A percentile compares a stretch with the other conserved stretches of the same genome.
Conservation (phyloP, 2,888 invertebrate species). For the Dugesia japonica region DNA sequence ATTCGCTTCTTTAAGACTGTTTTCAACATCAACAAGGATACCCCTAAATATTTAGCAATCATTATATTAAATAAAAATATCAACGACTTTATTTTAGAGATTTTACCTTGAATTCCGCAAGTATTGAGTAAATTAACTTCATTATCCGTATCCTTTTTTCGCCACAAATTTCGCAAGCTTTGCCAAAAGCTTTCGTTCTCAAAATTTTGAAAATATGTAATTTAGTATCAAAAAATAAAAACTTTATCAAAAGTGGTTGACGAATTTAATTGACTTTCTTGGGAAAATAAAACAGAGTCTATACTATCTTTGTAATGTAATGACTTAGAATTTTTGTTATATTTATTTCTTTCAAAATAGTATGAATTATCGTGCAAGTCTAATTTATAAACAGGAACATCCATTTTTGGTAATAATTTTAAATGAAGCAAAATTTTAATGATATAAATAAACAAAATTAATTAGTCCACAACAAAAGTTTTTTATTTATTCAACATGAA, state of each 20-base stretch:
- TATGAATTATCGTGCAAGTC: neutral
- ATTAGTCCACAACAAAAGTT: neutral
- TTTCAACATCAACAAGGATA: neutral
- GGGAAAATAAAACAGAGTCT: neutral
- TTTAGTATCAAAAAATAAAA: neutral
- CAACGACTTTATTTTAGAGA: neutral
- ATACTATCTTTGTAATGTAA: neutral
- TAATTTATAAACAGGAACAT: slow-evolving; percentile 3
- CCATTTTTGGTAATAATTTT: neutral
- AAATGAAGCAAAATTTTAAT: neutral
- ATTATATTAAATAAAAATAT: neutral
- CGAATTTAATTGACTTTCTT: neutral
- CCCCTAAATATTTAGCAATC: neutral
- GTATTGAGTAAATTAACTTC: neutral
- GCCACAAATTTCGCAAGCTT: neutral
- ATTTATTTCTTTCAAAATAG: neutral
- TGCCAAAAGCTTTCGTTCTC: neutral
- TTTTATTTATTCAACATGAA: neutral
- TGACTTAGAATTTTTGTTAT: no score
- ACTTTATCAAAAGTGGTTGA: neutral
- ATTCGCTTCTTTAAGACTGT: neutral
- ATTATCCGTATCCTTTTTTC: neutral
- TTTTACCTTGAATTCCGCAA: neutral
- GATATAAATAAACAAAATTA: neutral
- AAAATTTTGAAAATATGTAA: neutral